Conservation (phyloP, 2,888 invertebrate genomes). For the Coenonympha glycerion region DNA sequence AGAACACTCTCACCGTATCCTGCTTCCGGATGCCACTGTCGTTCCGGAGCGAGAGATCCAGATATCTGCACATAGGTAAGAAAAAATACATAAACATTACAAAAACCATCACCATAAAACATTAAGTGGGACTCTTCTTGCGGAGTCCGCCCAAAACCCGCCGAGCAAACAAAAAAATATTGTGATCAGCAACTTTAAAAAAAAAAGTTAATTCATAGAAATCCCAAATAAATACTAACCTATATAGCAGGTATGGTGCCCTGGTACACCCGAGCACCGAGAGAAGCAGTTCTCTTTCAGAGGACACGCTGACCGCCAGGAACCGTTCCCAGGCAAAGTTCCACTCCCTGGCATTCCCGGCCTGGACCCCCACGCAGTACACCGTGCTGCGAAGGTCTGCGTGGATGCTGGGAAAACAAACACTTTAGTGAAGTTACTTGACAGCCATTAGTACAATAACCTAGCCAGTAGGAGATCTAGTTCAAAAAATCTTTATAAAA, state of each 20-base stretch:
- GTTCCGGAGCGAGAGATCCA: constrained; percentile 83
- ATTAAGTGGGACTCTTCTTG: too few species aligned
- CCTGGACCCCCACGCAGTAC: constrained; percentile 89
- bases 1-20: constrained; percentile 85
- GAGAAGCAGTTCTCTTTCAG: constrained; percentile 86
- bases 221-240: too few species aligned
- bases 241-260: constrained; percentile 86
- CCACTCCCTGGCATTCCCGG: constrained; percentile 91
- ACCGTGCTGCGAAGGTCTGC: constrained; percentile 88
- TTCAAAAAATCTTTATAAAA: too few species aligned
- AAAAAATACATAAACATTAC: not conserved
- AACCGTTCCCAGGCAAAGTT: constrained; percentile 90
- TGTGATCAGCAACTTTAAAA: too few species aligned
- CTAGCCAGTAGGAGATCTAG: not conserved
- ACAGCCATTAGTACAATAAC: not conserved
- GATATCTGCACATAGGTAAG: constrained; percentile 67
- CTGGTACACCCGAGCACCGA: constrained; percentile 87
- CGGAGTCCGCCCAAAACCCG: too few species aligned
- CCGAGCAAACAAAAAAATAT: too few species aligned
- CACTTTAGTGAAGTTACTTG: not conserved
- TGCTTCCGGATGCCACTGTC: constrained; percentile 88
- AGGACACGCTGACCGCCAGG: constrained; percentile 83
- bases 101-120: not conserved
- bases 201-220: too few species aligned
- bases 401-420: constrained; percentile 78